These are phyloP conservation scores for Cyanoderma ruficeps DNA, from an alignment of 2,113 vertebrate species.

Conservation along the genomic window DNA sequence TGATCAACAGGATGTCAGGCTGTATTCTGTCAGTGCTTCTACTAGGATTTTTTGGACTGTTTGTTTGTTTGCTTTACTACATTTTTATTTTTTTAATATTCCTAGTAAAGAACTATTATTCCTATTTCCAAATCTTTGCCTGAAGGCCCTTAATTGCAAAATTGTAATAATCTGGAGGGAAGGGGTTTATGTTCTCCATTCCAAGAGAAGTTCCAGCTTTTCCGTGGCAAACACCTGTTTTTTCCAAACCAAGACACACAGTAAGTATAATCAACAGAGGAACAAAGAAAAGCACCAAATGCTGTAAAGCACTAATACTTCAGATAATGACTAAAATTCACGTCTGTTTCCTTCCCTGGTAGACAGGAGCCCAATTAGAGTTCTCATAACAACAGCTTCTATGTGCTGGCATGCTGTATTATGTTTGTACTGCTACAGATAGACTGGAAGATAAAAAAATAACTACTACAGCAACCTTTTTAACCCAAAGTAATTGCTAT, in stretches of 20 bases:
- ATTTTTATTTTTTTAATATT: no score
- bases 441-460: slow-evolving; percentile 63
- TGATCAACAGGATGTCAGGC: no score
- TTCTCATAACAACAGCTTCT: slow-evolving; percentile 56
- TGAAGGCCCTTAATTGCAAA: no score
- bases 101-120: no score
- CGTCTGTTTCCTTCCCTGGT: slow-evolving; percentile 44
- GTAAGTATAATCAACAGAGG: not conserved
- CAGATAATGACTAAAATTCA: slow-evolving; percentile 67
- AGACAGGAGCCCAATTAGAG: slow-evolving; percentile 54
- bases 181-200: no score
- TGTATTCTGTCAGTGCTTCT: no score
- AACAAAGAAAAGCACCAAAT: slow-evolving; percentile 49
- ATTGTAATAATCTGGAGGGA: no score
- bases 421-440: slow-evolving; percentile 58
- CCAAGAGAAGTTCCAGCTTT: no score
- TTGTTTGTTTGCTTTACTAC: no score
- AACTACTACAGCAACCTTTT: slow-evolving; percentile 55
- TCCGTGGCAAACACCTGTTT: no score
- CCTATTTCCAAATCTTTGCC: no score
- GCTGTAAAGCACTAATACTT: slow-evolving; percentile 48
- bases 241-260: not conserved
- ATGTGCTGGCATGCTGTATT: slow-evolving; percentile 45
- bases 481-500: slow-evolving; percentile 26
- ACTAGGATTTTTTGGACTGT: no score